phyloP scores from a whole-genome alignment of 1,140 invertebrate species.

The Vanessa atalanta region DNA sequence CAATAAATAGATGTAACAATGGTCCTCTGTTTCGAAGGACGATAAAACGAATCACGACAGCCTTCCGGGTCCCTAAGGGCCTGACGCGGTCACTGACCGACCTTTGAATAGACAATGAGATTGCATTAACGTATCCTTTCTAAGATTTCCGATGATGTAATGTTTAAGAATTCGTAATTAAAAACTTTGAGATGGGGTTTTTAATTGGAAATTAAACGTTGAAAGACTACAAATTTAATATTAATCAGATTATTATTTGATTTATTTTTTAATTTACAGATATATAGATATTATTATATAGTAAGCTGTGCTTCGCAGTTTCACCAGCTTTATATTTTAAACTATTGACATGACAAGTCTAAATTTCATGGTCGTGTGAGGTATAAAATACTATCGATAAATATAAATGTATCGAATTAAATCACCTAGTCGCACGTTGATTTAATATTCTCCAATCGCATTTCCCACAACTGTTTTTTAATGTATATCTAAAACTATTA shows the following conservation, averaged over 20 bases:
- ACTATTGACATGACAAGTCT: too few relatives aligned
- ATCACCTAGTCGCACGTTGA: too few relatives aligned
- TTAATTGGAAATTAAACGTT: neutral
- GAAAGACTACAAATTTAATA: neutral
- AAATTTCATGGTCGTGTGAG: too few relatives aligned
- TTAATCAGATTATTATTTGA: neutral
- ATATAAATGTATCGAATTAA: too few relatives aligned
- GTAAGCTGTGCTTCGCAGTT: too few relatives aligned
- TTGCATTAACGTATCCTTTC: conserved; percentile 34
- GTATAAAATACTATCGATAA: too few relatives aligned
- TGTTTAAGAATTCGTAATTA: neutral
- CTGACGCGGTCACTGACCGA: conserved; percentile 48
- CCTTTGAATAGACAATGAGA: conserved; percentile 47
- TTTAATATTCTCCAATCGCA: too few relatives aligned
- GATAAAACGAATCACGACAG: conserved; percentile 60
- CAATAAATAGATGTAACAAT: conserved; percentile 34
- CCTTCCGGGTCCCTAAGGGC: conserved; percentile 51
- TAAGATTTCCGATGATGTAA: conserved; percentile 13
- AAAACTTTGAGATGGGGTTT: neutral
- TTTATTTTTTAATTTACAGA: neutral
- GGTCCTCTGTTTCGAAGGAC: conserved; percentile 35
- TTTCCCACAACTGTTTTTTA: too few relatives aligned
- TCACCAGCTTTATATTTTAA: too few relatives aligned
- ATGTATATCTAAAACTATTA: too few relatives aligned
- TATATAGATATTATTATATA: too few relatives aligned